A percentile compares a stretch with the other conserved stretches of the same genome.
These are phyloP conservation scores for Eupithecia inturbata DNA, from an alignment of 2,888 invertebrate species.

Conservation along the genomic window DNA sequence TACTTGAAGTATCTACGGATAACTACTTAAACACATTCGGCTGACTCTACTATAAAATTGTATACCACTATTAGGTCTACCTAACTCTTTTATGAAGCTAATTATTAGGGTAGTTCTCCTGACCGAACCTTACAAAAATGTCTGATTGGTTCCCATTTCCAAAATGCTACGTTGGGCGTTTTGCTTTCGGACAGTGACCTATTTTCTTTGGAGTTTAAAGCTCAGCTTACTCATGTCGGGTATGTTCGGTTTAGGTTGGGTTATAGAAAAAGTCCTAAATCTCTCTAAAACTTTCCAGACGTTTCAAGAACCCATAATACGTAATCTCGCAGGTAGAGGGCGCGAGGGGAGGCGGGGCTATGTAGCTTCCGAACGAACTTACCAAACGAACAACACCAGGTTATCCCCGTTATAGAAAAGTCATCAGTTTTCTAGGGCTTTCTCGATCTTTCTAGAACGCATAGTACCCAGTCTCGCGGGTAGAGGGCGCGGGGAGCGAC, in stretches of 20 bases:
- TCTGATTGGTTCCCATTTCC: background rate
- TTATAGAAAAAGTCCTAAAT: background rate
- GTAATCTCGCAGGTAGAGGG: background rate
- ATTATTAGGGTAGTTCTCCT: background rate
- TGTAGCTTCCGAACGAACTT: background rate
- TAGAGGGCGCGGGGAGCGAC: constrained; percentile 46
- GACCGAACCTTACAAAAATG: background rate
- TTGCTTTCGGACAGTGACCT: background rate
- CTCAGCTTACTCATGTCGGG: background rate
- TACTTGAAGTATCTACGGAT: background rate
- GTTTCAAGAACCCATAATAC: background rate
- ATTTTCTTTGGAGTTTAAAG: background rate
- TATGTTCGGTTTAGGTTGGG: background rate
- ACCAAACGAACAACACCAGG: background rate
- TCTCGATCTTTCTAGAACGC: constrained; percentile 44
- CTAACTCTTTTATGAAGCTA: background rate
- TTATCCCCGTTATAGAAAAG: background rate
- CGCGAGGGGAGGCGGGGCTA: background rate
- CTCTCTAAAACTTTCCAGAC: background rate
- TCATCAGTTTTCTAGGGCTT: background rate
- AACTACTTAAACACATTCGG: background rate
- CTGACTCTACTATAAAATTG: background rate
- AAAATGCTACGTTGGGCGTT: background rate
- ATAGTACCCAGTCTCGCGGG: constrained; percentile 46
- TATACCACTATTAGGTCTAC: background rate